Base-by-base conservation (phyloP, 2,113 vertebrate genomes). In the Pachycephala philippinensis region DNA sequence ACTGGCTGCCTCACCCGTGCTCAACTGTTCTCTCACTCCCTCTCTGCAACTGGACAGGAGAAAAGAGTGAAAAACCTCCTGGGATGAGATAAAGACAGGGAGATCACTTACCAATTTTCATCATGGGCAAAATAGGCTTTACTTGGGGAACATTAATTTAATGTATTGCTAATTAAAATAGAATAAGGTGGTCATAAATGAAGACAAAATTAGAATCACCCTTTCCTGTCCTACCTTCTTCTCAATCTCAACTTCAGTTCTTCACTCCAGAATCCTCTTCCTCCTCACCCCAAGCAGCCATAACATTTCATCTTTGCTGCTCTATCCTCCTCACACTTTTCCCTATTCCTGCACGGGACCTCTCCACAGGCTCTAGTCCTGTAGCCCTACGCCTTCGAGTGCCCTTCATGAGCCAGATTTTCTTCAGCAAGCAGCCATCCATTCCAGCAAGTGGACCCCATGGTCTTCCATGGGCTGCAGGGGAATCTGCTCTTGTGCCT, bases 301-400 rank as follows among this genome's bases (percentile, higher is more conserved):
- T 30, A 76, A 63, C 5, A 39, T 14, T 56, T 84, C 0, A 0
- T 28, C 4, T 60, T 63, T 69, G 19, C 11, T 50, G 8, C 7
- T 28, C 9, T 47, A 7, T 54, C 24, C 17, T 72, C 26, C 22
- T 66, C 30, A 31, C 7, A 7, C 13, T 31, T 80, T 65, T 37
- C 17, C 26, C 37, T 78, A 9, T 3, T 61, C 35, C 56, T 37
- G 13, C 15, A 19, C 27, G 8, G 2, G 8, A 54, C 7, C 4
- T 49, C 12, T 83, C 60, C 40, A 65, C 5, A 24, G 28, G 6
- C 4, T 54, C 4, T 40, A 45, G 4, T 54, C 14, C 28, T 52
- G 17, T 13, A 56, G 26, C 14, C 19, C 13, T 72, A 15, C 15
- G 63, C 16, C 61, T 49, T 7, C 0, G 0, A 61, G 24, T 13